Evolutionary conservation across 2,888 invertebrate genomes (phyloP), one percentile per base, ranked within the genome.

Genomic region (Timema cristinae): DNA sequence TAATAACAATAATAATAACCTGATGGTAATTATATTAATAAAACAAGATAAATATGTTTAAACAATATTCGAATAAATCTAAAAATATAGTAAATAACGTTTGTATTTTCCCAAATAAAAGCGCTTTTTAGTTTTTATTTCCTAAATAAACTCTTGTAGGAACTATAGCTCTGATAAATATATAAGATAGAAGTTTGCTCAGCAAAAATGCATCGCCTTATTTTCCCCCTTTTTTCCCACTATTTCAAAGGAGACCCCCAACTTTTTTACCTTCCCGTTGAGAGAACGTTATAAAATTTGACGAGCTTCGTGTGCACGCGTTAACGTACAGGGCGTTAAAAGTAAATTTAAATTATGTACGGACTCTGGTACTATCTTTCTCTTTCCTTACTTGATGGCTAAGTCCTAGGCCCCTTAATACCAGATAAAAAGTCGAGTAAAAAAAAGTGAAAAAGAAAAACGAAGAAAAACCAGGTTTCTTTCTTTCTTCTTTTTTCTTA

Each of bases 271-370:
- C 74, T 73, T 73, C 69, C 74, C 74, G 70, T 68, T 16, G 74
- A 75, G 74, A 73, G 74, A 73, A 56, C 72, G 74, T 71, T 75
- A 75, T 75, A 75, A 75, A 75, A 75, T 75, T 75, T 75, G 73
- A 75, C 74, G 74, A 73, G 70, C 72, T 71, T 67, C 72, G 68
- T 69, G 70, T 51, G 68, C 71, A 69, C 73, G 67, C 73, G 74
- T 73, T 74, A 74, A 74, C 73, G 72, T 72, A 75, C 72, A 63
- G 70, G 74, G 74, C 74, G 74, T 75, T 75, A 75, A 75, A 75
- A 75, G 74, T 75, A 75, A 75, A 70, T 73, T 73, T 75, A 75
- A 75, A 75, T 75, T 73, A 75, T 75, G 74, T 73, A 75, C 73
- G 59, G 67, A 50, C 72, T 70, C 70, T 73, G 49, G 67, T 69